Base-by-base conservation (phyloP, 2,888 invertebrate genomes). In the Erebia aethiops region DNA sequence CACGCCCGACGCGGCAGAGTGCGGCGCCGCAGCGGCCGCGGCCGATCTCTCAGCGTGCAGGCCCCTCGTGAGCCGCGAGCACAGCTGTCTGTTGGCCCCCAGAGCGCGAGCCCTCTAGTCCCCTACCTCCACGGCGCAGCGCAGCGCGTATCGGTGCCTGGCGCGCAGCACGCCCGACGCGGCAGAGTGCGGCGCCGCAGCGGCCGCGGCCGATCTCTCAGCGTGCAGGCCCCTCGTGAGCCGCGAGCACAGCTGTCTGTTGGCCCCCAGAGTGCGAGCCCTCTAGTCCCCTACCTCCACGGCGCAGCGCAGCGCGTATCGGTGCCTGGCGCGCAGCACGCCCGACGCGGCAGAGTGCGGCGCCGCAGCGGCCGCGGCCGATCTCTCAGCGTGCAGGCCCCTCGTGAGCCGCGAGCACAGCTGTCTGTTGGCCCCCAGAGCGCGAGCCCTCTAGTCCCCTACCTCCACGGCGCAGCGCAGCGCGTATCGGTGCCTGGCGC, bases 251-350 rank as follows among this genome's bases (percentile, higher is more conserved):
- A 81, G 77, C 68, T 77, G 78, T 13, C 80, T 41, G 41, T 41
- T 2, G 41, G 41, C 41, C 41, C 41, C 41, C 41, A 41, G 9
- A 41, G 41, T 5, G 41, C 41, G 9, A 41, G 41, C 41, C 21
- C 21, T 21, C 21, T 21, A 41, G 26, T 21, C 18, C 65, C 72
- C 51, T 0, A 89, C 93, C 86, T 91, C 84, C 0, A 84, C 70
- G 0, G 87, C 85, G 65, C 88, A 87, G 1, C 80, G 74, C 69
- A 89, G 80, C 52, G 91, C 90, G 81, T 92, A 92, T 60, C 86
- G 41, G 41, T 41, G 41, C 9, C 41, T 41, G 41, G 41, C 9
- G 41, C 41, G 9, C 41, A 41, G 7, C 41, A 41, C 41, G 41
- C 41, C 41, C 41, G 21, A 21, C 21, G 21, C 21, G 69, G 85